Base-by-base conservation (phyloP, 2,888 invertebrate species). In the Desoria tigrina region DNA sequence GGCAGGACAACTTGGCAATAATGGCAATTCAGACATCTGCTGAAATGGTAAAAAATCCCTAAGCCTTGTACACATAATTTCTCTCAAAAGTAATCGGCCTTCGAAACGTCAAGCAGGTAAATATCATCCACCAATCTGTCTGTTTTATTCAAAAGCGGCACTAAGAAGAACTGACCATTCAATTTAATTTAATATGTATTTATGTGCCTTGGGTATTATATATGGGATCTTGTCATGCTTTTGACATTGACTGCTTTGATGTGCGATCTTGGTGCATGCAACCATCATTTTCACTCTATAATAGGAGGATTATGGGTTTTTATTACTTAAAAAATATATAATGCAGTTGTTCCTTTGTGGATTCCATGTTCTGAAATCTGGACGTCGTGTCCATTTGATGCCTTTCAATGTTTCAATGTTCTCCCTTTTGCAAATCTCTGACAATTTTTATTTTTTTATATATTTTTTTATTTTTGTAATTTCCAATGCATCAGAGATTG, bases 221-320 rank as follows among this genome's bases (percentile, higher is more conserved):
- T 51, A 61, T 50, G 50, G 26, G 51, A 27, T 51, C 61, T 51
- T 61, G 61, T 49, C 61, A 61, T 61, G 61, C 37, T 51, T 53
- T 37, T 28, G 37, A 32, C 55, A 32, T 21, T 55, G 32, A 16
- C 32, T 55, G 28, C 2, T 28, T 28, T 55, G 55, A 55, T 55
- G 55, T 28, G 55, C 37, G 55, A 55, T 55, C 37, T 53, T 55
- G 28, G n/a, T 37, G 28, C 55, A 55, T 53, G 53, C 53, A 24
- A 53, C 28, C 1, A 26, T 53, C 53, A 21, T 53, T 53, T 28
- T 26, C 53, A 21, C 24, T 53, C 53, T 21, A 26, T 53, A 27
- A 53, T 53, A 21, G 26, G 45, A 45, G 21, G 21, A 45, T 18
- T 45, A 21, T 11, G n/a, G 21, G 21, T 45, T 16, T 6, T 45